Conservation (phyloP, 2,888 invertebrate genomes). For the Drosophila histrio region DNA sequence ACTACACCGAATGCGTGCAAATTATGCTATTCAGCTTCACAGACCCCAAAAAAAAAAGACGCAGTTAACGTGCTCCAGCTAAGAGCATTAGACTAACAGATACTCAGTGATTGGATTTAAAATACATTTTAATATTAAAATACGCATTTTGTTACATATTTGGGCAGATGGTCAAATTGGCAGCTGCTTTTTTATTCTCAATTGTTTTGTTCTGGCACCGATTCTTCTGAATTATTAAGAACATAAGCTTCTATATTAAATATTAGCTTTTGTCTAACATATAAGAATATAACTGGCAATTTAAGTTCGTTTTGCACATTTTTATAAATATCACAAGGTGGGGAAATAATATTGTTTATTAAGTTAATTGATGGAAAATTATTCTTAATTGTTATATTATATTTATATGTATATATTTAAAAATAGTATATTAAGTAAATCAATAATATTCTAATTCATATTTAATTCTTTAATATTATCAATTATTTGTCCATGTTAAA, state of each 20-base stretch:
- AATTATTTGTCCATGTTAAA: too few species aligned
- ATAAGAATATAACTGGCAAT: background rate
- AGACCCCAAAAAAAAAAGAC: conserved; percentile 13
- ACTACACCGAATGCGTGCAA: conserved; percentile 74
- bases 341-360: too few species aligned
- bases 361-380: too few species aligned
- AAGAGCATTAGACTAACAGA: background rate
- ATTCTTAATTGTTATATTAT: too few species aligned
- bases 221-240: background rate
- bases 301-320: background rate
- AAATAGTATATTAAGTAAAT: too few species aligned
- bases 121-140: background rate
- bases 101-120: background rate
- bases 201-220: background rate
- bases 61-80: background rate
- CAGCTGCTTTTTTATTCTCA: background rate
- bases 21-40: conserved; percentile 58
- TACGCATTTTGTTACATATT: too few species aligned
- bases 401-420: too few species aligned
- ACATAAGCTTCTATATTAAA: background rate
- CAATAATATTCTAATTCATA: too few species aligned
- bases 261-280: background rate
- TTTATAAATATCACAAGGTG: too few species aligned
- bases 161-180: too few species aligned
- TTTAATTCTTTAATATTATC: too few species aligned